A percentile compares a stretch with the other conserved stretches of the same genome.
Evolutionary conservation across 1,140 invertebrate species (phyloP).

Genomic region (Zaprionus kolodkinae): DNA sequence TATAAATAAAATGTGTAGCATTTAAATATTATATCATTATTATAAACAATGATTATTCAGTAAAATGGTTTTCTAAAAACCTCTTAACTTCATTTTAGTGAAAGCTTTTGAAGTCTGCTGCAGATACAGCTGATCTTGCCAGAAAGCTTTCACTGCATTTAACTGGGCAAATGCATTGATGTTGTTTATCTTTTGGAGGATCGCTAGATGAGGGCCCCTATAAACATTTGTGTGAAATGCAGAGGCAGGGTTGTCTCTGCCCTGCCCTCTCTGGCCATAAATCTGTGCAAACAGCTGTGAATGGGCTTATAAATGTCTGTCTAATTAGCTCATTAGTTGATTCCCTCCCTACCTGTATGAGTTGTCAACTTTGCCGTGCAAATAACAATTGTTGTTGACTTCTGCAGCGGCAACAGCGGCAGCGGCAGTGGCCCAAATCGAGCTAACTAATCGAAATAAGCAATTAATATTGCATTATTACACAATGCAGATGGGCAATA

Average conservation of each 20-base stretch:
- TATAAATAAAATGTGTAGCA: too few relatives aligned
- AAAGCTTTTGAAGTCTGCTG: neutral
- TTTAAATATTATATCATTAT: too few relatives aligned
- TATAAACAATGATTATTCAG: neutral
- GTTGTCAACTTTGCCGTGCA: slow-evolving; percentile 27
- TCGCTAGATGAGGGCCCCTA: neutral
- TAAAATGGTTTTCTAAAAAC: neutral
- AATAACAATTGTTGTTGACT: slow-evolving; percentile 25
- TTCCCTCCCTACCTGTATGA: slow-evolving; percentile 6
- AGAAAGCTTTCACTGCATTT: slow-evolving; percentile 6
- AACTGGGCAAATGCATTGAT: slow-evolving; percentile 1
- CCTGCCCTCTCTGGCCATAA: slow-evolving; percentile 21
- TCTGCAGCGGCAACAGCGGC: neutral
- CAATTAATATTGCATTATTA: slow-evolving; percentile 70
- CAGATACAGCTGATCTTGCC: neutral
- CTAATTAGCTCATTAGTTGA: slow-evolving; percentile 45
- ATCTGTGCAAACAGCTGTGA: slow-evolving; percentile 27
- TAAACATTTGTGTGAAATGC: neutral
- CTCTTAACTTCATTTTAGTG: neutral
- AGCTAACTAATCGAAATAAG: slow-evolving; percentile 43
- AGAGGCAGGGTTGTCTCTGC: too few relatives aligned
- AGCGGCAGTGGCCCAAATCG: slow-evolving; percentile 1
- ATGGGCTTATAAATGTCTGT: slow-evolving; percentile 18
- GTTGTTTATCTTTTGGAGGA: neutral
- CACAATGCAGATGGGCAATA: slow-evolving; percentile 42